Evolutionary conservation across 30 jellyfish, hydroid and myxozoan species (phyloP).

Genomic region (Clytia hemisphaerica): DNA sequence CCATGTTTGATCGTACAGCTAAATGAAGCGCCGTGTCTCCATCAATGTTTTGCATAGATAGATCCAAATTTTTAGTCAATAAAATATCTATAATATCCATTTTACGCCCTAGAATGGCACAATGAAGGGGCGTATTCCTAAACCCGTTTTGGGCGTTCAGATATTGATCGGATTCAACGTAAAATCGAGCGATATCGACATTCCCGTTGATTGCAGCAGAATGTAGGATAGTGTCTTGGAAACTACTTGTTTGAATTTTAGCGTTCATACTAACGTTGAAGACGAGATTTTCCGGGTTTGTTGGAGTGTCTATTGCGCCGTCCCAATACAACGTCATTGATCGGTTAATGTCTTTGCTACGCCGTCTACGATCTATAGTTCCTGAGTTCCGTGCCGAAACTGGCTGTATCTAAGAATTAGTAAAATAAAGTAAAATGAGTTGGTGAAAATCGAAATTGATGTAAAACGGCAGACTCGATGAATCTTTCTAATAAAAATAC

Average conservation of each 20-base stretch:
- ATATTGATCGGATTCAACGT: neutral
- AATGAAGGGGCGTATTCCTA: conserved; percentile 49
- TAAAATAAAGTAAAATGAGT: too few species aligned
- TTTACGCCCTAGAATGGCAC: conserved; percentile 28
- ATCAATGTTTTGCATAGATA: conserved; percentile 3
- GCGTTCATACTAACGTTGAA: neutral
- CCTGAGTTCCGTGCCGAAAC: too few species aligned
- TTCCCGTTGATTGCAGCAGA: conserved; percentile 9
- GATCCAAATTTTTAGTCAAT: conserved; percentile 20
- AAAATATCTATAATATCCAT: conserved; percentile 11
- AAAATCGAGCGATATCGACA: conserved; percentile 1
- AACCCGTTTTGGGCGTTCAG: conserved; percentile 4
- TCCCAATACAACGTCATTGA: conserved; percentile 14
- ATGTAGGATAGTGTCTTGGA: conserved; percentile 5
- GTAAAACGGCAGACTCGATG: too few species aligned
- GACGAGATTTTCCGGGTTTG: neutral
- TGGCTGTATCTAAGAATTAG: too few species aligned
- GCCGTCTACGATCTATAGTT: too few species aligned
- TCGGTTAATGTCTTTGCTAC: conserved; percentile 1
- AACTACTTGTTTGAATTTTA: conserved; percentile 6
- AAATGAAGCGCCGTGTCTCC: conserved; percentile 57
- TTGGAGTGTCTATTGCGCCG: neutral
- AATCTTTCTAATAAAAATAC: too few species aligned
- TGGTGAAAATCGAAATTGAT: too few species aligned
- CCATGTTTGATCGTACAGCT: conserved; percentile 17